These are phyloP conservation scores for Magallana gigas DNA, from an alignment of 1,140 invertebrate genomes.

Conservation along the genomic window DNA sequence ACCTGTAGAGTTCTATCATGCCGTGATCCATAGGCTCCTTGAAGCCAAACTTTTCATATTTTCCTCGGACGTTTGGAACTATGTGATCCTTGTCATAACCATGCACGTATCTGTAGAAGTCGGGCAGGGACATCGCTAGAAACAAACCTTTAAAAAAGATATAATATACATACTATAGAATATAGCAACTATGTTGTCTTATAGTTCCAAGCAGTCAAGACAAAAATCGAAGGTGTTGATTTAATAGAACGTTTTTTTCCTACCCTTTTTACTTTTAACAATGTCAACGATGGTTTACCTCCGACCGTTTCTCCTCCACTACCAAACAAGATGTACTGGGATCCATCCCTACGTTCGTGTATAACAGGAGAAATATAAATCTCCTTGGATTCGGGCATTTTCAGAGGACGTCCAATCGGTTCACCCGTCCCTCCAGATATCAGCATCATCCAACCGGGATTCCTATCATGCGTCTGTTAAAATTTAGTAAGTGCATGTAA, in stretches of 20 bases:
- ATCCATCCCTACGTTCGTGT: constrained; percentile 67
- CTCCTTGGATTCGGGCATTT: constrained; percentile 70
- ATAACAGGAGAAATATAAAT: constrained; percentile 74
- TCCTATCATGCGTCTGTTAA: constrained; percentile 60
- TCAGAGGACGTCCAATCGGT: constrained; percentile 67
- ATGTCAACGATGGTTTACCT: constrained; percentile 53
- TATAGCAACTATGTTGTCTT: not conserved
- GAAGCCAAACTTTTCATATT: constrained; percentile 64
- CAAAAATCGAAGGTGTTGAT: no score
- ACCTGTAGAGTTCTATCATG: constrained; percentile 63
- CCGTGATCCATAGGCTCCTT: constrained; percentile 57
- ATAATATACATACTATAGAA: not conserved
- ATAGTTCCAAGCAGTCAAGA: no score
- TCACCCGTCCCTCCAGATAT: constrained; percentile 69
- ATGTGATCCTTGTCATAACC: constrained; percentile 55
- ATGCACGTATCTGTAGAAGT: constrained; percentile 67
- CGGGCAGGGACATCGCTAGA: constrained; percentile 68
- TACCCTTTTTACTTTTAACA: no score
- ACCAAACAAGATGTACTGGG: constrained; percentile 72
- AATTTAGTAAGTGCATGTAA: not conserved
- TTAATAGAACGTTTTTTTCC: no score
- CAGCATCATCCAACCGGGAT: constrained; percentile 69
- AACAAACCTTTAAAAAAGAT: constrained; percentile 61
- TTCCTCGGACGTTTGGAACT: constrained; percentile 60
- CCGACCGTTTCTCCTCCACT: constrained; percentile 74